Evolutionary conservation across 2,113 vertebrate species (phyloP), one percentile per base, ranked within the genome.

Genomic region (Mesitornis unicolor): DNA sequence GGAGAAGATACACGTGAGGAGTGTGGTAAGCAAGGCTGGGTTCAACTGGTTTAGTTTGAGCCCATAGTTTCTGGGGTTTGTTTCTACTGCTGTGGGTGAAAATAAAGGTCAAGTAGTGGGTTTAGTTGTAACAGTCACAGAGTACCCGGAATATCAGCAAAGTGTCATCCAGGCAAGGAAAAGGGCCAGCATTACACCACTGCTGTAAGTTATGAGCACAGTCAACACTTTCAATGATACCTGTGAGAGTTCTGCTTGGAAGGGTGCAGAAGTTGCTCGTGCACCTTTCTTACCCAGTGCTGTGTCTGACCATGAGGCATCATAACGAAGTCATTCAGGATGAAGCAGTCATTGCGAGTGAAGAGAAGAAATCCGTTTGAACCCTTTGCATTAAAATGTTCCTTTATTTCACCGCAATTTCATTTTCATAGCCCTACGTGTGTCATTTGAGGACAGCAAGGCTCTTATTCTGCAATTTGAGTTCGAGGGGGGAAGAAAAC

Each of bases 401-500:
- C n/a, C 22, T 85, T 68, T 79, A 69, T 65, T 63, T 83, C 18
- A 43, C 21, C 89, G 17, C 11, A 50, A 8, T 45, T 84, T 59
- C 21, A 21, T n/a, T 75, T 63, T 57, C 33, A 3, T 42, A 15
- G 40, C 29, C 29, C 29, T 42, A 57, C 12, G 16, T 10, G 15
- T 40, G 40, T 60, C 84, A 17, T 45, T 4, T 42, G 76, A 50
- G 38, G 38, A 51, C n/a, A 64, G 33, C 8, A 43, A 19, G 16
- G 29, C 26, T 82, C 82, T 89, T 42, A 50, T 63, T 80, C 38
- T 60, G 10, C n/a, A 50, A 74, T 47, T 76, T 28, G 3, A 45
- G 12, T 53, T 83, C 33, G 29, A n/a, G 31, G 48, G 8, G 5
- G 9, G 22, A 6, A 0, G 0, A 10, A 56, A 60, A 1, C 10